phyloP scores from a whole-genome alignment of 2,888 invertebrate genomes.

The Metopia argyrocephala region DNA sequence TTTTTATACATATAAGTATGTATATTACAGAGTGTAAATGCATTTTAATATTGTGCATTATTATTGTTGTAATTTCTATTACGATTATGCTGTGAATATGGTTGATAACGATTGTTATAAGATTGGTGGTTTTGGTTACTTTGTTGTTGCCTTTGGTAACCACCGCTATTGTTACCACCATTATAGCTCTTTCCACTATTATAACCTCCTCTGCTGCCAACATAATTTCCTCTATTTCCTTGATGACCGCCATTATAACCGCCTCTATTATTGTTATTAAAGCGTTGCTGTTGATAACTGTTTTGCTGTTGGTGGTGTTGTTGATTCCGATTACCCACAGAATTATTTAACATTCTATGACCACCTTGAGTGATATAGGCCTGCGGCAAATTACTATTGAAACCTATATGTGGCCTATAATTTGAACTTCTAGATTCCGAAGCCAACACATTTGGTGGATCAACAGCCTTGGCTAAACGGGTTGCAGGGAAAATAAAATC shows the following conservation, averaged over 20 bases:
- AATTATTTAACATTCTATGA: conserved; percentile 86
- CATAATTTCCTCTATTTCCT: conserved; percentile 28
- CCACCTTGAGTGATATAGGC: conserved; percentile 85
- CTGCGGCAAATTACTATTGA: conserved; percentile 82
- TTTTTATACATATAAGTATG: too few relatives aligned
- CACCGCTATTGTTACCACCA: conserved; percentile 11
- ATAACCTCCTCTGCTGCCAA: conserved; percentile 6
- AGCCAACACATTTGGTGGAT: conserved; percentile 88
- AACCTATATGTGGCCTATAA: conserved; percentile 89
- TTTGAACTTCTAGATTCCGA: conserved; percentile 86
- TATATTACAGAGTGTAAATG: too few relatives aligned
- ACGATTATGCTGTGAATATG: conserved; percentile 31
- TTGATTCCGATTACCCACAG: conserved; percentile 71
- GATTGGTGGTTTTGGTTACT: conserved; percentile 25
- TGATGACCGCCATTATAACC: conserved; percentile 18
- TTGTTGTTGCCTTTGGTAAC: conserved; percentile 31
- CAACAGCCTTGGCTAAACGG: conserved; percentile 83
- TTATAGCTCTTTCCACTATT: background rate
- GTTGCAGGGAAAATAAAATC: conserved; percentile 89
- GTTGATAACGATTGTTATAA: conserved; percentile 32
- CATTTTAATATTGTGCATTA: conserved; percentile 35
- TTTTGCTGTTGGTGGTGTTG: conserved; percentile 21
- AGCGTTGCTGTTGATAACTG: conserved; percentile 53
- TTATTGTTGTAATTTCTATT: conserved; percentile 33
- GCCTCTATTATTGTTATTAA: conserved; percentile 33